Percentiles rank a stretch among this genome's conserved stretches.
Evolutionary conservation across 2,888 invertebrate genomes (phyloP).

Genomic region (Tetropium fuscum): DNA sequence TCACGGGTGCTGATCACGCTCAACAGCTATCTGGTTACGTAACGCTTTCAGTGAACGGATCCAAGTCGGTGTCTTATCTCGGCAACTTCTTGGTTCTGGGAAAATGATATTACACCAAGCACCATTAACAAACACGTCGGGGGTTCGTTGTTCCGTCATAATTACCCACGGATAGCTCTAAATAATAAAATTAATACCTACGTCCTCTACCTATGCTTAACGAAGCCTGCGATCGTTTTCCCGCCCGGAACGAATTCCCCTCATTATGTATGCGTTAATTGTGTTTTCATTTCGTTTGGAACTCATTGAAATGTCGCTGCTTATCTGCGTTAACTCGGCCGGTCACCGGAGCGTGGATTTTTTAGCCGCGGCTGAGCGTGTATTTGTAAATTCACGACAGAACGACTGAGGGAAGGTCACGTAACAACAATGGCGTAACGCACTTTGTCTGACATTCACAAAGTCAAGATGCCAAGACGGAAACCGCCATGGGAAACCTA

Average conservation of each 20-base stretch:
- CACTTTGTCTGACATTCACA: conserved; percentile 31
- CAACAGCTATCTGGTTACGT: background rate
- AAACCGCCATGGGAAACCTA: conserved; percentile 23
- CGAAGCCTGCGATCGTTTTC: conserved; percentile 28
- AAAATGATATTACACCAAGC: conserved; percentile 7
- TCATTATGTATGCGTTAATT: conserved; percentile 44
- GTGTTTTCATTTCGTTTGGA: conserved; percentile 45
- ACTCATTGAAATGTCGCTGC: conserved; percentile 46
- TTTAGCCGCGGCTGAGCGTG: conserved; percentile 23
- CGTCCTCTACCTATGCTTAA: conserved; percentile 16
- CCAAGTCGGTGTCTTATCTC: conserved; percentile 6
- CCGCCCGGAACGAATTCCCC: conserved; percentile 41
- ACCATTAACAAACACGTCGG: conserved; percentile 13
- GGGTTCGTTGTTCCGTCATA: conserved; percentile 14
- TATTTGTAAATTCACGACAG: conserved; percentile 52
- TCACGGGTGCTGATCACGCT: background rate
- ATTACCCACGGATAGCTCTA: conserved; percentile 15
- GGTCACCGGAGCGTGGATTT: conserved; percentile 41
- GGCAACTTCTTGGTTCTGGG: background rate
- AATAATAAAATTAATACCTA: conserved; percentile 25
- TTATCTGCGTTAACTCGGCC: conserved; percentile 41
- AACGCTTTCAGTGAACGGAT: background rate
- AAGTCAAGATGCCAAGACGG: conserved; percentile 35
- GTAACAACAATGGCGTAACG: conserved; percentile 45
- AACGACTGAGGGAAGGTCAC: conserved; percentile 46